Percentiles rank a stretch among this genome's conserved stretches.
Conservation (phyloP, 2,797 vertebrate genomes). For the Amblyopsis hoosieri region DNA sequence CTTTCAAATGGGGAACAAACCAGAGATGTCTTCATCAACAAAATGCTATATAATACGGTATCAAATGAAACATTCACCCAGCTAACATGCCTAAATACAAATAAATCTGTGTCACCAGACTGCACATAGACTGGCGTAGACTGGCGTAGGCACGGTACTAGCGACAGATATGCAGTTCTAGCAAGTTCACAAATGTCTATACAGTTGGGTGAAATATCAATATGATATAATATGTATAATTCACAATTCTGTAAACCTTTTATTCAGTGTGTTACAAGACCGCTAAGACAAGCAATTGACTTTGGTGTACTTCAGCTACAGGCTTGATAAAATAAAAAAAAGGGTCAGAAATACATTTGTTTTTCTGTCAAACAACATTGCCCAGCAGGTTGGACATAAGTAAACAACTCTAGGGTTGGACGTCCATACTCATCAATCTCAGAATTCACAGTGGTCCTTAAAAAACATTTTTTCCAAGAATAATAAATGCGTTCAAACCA, state of each 20-base stretch:
- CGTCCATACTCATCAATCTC: conserved; percentile 35
- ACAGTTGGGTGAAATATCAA: conserved; percentile 83
- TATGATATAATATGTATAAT: conserved; percentile 82
- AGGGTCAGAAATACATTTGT: conserved; percentile 30
- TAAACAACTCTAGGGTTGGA: conserved; percentile 22
- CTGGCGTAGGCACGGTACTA: conserved; percentile 50
- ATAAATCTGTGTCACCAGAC: conserved; percentile 39
- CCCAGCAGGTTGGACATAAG: conserved; percentile 39
- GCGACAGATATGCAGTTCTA: conserved; percentile 59
- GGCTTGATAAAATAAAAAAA: conserved; percentile 38
- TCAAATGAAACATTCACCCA: conserved; percentile 41
- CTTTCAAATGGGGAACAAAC: conserved; percentile 22
- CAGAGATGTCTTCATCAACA: conserved; percentile 14
- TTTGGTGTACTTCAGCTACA: conserved; percentile 80
- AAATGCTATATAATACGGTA: conserved; percentile 20
- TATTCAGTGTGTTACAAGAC: conserved; percentile 64
- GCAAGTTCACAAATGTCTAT: conserved; percentile 68
- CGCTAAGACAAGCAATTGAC: conserved; percentile 75
- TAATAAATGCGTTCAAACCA: conserved; percentile 54
- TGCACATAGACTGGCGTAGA: conserved; percentile 8
- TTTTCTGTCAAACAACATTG: conserved; percentile 45
- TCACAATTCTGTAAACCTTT: conserved; percentile 77
- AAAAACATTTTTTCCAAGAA: conserved; percentile 40
- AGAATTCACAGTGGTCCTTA: conserved; percentile 67
- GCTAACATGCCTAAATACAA: conserved; percentile 60